These are phyloP conservation scores for Alfaro cultratus DNA, from an alignment of 2,797 vertebrate species.

Conservation along the genomic window DNA sequence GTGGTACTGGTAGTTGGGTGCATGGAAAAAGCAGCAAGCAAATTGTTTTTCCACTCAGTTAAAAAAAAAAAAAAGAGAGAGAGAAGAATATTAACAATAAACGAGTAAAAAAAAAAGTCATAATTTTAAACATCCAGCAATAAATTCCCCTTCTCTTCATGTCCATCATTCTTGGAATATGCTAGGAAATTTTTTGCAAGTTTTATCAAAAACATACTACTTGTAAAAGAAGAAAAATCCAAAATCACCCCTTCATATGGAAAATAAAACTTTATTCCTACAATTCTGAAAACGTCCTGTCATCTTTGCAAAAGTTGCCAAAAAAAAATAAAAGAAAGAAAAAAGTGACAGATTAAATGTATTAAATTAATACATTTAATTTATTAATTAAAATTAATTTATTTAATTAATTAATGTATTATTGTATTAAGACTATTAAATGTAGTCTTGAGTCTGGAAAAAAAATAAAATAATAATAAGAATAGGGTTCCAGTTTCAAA, in stretches of 20 bases:
- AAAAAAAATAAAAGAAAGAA: neutral
- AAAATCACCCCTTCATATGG: conserved; percentile 85
- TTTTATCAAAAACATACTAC: conserved; percentile 87
- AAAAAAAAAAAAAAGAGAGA: conserved; percentile 68
- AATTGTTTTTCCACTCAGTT: conserved; percentile 90
- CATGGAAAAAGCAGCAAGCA: conserved; percentile 98
- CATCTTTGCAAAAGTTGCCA: conserved; percentile 50
- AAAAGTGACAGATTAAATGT: too few species aligned
- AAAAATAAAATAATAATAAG: neutral
- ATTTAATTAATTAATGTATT: too few species aligned
- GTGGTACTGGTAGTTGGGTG: conserved; percentile 99
- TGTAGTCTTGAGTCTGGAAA: neutral
- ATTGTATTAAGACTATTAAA: too few species aligned
- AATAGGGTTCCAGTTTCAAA: neutral
- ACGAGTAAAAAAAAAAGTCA: conserved; percentile 80
- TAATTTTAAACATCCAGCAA: conserved; percentile 97
- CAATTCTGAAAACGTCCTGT: conserved; percentile 80
- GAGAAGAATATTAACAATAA: conserved; percentile 9
- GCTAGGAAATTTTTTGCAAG: conserved; percentile 92
- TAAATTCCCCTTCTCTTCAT: conserved; percentile 88
- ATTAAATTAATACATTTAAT: too few species aligned
- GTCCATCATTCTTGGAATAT: conserved; percentile 89
- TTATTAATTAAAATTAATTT: too few species aligned
- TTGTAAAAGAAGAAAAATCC: conserved; percentile 87
- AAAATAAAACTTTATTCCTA: conserved; percentile 89